Evolutionary conservation across 2,888 invertebrate species (phyloP).

Genomic region (Colostygia pectinataria): DNA sequence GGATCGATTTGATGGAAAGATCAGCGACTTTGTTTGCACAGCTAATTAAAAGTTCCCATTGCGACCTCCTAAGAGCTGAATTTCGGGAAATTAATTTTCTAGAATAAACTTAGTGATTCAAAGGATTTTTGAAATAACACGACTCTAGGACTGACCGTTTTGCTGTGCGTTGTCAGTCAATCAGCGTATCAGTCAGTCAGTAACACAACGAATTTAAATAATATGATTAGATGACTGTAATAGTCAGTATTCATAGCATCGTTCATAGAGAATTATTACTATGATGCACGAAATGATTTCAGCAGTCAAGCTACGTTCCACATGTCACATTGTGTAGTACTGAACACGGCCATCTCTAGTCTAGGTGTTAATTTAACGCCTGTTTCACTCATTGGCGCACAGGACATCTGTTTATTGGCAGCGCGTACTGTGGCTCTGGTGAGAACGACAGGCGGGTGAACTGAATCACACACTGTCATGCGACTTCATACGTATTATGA

Average conservation of each 20-base stretch:
- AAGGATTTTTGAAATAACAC: too few relatives aligned
- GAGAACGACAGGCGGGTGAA: constrained; percentile 9
- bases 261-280: constrained; percentile 13
- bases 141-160: too few relatives aligned
- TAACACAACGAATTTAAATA: too few relatives aligned
- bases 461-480: constrained; percentile 12
- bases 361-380: constrained; percentile 76
- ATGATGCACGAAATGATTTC: constrained; percentile 20
- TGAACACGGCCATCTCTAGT: constrained; percentile 57
- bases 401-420: constrained; percentile 71
- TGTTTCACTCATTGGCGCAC: constrained; percentile 68
- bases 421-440: constrained; percentile 46
- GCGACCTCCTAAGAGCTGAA: too few relatives aligned
- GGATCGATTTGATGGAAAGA: too few relatives aligned
- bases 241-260: constrained; percentile 4
- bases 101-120: too few relatives aligned
- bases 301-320: constrained; percentile 42
- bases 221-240: too few relatives aligned
- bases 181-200: too few relatives aligned
- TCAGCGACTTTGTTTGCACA: too few relatives aligned
- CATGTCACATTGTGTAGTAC: constrained; percentile 35
- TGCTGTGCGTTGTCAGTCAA: too few relatives aligned
- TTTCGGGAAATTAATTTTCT: too few relatives aligned
- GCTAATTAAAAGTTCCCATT: too few relatives aligned
- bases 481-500: constrained; percentile 24